Evolutionary conservation across 2,797 vertebrate genomes (phyloP), one percentile per base, ranked within the genome.

Genomic region (Mormyrops attenuatus): DNA sequence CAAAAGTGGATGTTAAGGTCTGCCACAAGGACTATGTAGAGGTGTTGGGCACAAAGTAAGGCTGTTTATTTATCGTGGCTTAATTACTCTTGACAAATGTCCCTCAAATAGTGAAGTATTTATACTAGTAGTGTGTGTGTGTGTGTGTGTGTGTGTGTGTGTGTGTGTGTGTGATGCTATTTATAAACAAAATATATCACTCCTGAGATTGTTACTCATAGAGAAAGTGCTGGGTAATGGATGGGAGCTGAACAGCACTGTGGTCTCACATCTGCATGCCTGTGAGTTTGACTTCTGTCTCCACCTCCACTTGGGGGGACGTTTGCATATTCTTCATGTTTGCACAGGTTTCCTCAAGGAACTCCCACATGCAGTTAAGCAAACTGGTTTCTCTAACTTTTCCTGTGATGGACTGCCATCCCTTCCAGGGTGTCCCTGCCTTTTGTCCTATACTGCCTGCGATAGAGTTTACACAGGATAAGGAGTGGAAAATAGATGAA

Each of bases 21-120:
- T 97, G 96, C 91, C 93, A 95, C 92, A 97, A 97, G 92, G 96
- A 97, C 93, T 97, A 95, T 49, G 91, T 97, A 90, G 92, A 95
- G 91, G 20, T 96, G 73, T 92, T 94, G 93, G 94, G n/a, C 13
- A 89, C 0, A 3, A 96, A 93, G 96, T 97, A 94, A 93, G 94
- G 89, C 15, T 60, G 26, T 0, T 86, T 86, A 22, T n/a, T 55
- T 87, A 3, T 60, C 1, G 15, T 87, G 52, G 30, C 30, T 57
- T n/a, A 86, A n/a, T 41, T 63, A n/a, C 53, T 57, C 7, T 57
- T 34, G 17, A 60, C 17, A 57, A 57, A 41, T n/a, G 22, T 30
- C 30, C 34, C 26, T 55, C 22, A 55, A 8, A 52, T 86, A 26
- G 22, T 86, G 20, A 82, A 34, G 85, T 52, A 22, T 86, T 86